Conservation (phyloP, 1,140 invertebrate genomes). For the Bombus soroeensis region DNA sequence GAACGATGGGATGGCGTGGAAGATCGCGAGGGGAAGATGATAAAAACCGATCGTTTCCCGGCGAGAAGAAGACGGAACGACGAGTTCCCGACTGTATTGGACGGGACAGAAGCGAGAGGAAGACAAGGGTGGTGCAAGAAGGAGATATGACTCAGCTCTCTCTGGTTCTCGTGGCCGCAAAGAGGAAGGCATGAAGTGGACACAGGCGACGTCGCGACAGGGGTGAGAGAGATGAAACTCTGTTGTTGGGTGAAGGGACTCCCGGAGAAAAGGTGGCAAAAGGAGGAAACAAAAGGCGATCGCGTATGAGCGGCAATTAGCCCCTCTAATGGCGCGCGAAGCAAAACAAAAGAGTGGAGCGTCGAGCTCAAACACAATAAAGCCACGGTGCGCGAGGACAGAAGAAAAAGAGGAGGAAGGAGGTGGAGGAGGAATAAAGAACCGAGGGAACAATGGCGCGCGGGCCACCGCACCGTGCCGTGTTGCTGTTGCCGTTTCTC, state of each 20-base stretch:
- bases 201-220: not conserved
- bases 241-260: conserved; percentile 46
- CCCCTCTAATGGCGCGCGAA: conserved; percentile 81
- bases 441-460: conserved; percentile 70
- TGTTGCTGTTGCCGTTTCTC: conserved; percentile 44
- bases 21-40: conserved; percentile 42
- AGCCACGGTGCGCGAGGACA: conserved; percentile 55
- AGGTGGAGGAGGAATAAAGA: conserved; percentile 63
- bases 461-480: conserved; percentile 64
- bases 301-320: conserved; percentile 82
- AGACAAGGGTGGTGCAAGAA: conserved; percentile 32
- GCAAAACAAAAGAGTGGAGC: conserved; percentile 79
- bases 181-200: conserved; percentile 39
- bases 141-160: conserved; percentile 55
- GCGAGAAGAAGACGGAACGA: conserved; percentile 52
- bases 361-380: conserved; percentile 77
- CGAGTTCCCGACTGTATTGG: conserved; percentile 43
- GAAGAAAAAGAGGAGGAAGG: conserved; percentile 43
- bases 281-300: conserved; percentile 79
- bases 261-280: conserved; percentile 71
- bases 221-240: conserved; percentile 15
- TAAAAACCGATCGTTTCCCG: conserved; percentile 65
- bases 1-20: conserved; percentile 19
- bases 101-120: conserved; percentile 50
- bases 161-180: conserved; percentile 27